phyloP scores from a whole-genome alignment of 2,797 vertebrate species.

The Danio jaintianensis region DNA sequence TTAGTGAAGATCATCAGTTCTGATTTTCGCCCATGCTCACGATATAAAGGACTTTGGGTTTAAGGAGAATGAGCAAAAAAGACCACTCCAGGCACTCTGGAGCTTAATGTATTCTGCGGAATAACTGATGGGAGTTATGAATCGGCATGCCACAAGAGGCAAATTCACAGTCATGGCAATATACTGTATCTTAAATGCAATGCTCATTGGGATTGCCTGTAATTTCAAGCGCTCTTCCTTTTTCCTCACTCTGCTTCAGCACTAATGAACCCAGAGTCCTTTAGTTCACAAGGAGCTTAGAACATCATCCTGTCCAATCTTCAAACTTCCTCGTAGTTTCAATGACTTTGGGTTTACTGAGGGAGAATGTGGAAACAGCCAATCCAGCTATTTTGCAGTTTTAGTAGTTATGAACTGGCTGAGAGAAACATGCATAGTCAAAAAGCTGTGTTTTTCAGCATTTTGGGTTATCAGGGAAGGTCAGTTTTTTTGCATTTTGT shows the following conservation, averaged over 20 bases:
- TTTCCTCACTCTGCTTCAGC: background rate
- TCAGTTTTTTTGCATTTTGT: no score
- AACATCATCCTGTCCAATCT: background rate
- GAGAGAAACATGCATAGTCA: no score
- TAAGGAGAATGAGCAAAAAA: no score
- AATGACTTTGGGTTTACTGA: background rate
- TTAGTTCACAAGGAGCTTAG: background rate
- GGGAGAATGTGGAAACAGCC: background rate
- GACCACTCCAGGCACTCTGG: no score
- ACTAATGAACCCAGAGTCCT: background rate
- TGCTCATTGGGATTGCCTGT: slow-evolving; percentile 20
- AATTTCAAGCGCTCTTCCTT: background rate
- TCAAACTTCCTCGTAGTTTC: background rate
- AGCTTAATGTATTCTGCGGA: no score
- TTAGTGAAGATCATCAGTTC: no score
- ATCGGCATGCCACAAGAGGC: background rate
- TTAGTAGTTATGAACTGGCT: no score
- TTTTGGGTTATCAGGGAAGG: no score
- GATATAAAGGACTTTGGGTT: no score
- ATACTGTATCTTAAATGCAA: background rate
- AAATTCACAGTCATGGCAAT: background rate
- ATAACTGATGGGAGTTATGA: background rate
- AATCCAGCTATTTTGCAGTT: no score
- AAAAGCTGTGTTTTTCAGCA: no score
- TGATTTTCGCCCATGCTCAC: no score